Evolutionary conservation across 2,888 invertebrate genomes (phyloP).

Genomic region (Cerastis leucographa): DNA sequence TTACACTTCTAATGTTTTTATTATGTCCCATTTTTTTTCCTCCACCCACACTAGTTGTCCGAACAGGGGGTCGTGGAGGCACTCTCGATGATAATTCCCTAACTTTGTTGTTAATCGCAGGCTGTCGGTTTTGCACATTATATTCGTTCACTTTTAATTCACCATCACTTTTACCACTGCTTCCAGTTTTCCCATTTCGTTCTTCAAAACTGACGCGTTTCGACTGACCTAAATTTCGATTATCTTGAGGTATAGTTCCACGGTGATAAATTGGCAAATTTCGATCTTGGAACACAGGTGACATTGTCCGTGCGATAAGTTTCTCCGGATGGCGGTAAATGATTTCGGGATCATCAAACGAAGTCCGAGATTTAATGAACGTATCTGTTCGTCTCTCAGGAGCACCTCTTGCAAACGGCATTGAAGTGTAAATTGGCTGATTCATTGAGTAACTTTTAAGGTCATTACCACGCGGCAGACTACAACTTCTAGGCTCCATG

Average conservation of each 20-base stretch:
- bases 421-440: conserved; percentile 73
- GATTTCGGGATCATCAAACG: conserved; percentile 73
- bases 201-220: conserved; percentile 84
- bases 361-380: conserved; percentile 73
- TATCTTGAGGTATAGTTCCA: conserved; percentile 72
- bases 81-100: conserved; percentile 66
- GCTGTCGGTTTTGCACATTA: conserved; percentile 59
- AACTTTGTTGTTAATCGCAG: conserved; percentile 61
- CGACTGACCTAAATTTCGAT: conserved; percentile 65
- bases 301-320: conserved; percentile 62
- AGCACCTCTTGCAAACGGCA: conserved; percentile 79
- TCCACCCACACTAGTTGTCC: conserved; percentile 82
- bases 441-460: conserved; percentile 70
- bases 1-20: conserved; percentile 68
- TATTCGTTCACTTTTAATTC: conserved; percentile 65
- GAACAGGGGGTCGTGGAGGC: conserved; percentile 82
- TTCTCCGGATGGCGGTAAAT: conserved; percentile 81
- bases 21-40: conserved; percentile 70
- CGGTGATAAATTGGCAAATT: conserved; percentile 70
- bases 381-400: conserved; percentile 84
- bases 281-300: conserved; percentile 66
- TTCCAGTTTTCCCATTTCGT: conserved; percentile 63
- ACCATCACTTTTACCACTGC: conserved; percentile 59
- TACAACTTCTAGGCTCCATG: conserved; percentile 77
- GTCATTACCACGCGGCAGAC: conserved; percentile 80